phyloP scores from a whole-genome alignment of 2,113 vertebrate species.

The Taurulus bubalis region DNA sequence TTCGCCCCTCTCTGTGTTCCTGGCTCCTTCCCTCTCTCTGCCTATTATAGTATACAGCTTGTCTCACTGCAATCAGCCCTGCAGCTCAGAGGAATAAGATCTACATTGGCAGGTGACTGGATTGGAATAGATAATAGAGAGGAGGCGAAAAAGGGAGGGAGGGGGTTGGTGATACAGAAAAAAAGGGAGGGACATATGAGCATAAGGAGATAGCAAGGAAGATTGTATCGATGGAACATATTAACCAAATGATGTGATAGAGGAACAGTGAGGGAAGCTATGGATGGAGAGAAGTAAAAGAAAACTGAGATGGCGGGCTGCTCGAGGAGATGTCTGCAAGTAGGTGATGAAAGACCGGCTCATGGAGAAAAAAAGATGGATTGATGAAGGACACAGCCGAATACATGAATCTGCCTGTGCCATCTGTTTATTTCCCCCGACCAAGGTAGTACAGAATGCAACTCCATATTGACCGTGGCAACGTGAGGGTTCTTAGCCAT shows the following conservation, averaged over 20 bases:
- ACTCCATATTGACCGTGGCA: conserved; percentile 68
- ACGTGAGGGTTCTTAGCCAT: conserved; percentile 59
- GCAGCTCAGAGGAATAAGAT: conserved; percentile 52
- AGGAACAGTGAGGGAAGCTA: background rate
- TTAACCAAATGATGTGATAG: background rate
- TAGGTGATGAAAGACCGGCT: conserved; percentile 55
- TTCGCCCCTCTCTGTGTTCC: conserved; percentile 31
- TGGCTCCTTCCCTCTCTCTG: conserved; percentile 10
- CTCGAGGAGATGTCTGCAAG: conserved; percentile 28
- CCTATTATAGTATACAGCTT: conserved; percentile 35
- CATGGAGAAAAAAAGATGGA: conserved; percentile 66
- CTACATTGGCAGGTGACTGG: conserved; percentile 40
- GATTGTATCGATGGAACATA: conserved; percentile 5
- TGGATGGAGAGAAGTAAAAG: conserved; percentile 10
- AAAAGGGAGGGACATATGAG: conserved; percentile 2
- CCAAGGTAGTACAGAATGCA: conserved; percentile 60
- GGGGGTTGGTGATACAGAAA: conserved; percentile 18
- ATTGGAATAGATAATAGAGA: conserved; percentile 40
- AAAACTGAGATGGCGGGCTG: conserved; percentile 9
- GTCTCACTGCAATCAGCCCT: conserved; percentile 57
- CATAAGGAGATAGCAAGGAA: conserved; percentile 17
- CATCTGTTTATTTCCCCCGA: conserved; percentile 74
- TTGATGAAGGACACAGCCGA: conserved; percentile 70
- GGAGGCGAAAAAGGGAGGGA: background rate
- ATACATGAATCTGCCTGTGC: conserved; percentile 61